These are phyloP conservation scores for Pyrgus malvae DNA, from an alignment of 2,888 invertebrate genomes.

Conservation along the genomic window DNA sequence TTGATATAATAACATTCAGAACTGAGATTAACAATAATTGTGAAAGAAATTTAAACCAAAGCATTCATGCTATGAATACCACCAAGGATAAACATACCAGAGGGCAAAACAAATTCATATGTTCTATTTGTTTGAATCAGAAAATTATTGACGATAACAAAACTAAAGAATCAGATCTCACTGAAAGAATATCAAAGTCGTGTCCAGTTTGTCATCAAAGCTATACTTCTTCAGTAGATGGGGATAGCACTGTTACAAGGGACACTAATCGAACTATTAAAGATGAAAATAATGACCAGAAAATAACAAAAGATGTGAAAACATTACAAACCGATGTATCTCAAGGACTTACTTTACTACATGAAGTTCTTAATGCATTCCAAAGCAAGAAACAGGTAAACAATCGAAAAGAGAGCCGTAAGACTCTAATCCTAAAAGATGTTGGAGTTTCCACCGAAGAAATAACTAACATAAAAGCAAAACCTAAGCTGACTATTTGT, in stretches of 20 bases:
- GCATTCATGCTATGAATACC: constrained; percentile 32
- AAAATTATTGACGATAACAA: constrained; percentile 9
- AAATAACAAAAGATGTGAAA: constrained; percentile 48
- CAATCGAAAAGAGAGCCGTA: constrained; percentile 36
- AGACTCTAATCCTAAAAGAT: constrained; percentile 52
- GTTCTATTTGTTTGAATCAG: constrained; percentile 57
- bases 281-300: constrained; percentile 10
- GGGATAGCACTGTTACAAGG: constrained; percentile 3
- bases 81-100: constrained; percentile 32
- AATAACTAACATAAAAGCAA: constrained; percentile 17
- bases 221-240: constrained; percentile 18
- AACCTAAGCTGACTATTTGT: constrained; percentile 43
- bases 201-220: constrained; percentile 51
- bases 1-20: constrained; percentile 58
- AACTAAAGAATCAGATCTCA: constrained; percentile 5
- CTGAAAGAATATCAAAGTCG: constrained; percentile 39
- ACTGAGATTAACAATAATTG: constrained; percentile 1
- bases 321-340: constrained; percentile 50
- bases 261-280: constrained; percentile 24
- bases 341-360: constrained; percentile 56
- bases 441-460: constrained; percentile 51
- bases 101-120: constrained; percentile 47
- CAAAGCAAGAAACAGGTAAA: constrained; percentile 54
- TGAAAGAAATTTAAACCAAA: constrained; percentile 6
- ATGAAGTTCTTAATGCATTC: constrained; percentile 67